Evolutionary conservation across 2,888 invertebrate genomes (phyloP), one percentile per base, ranked within the genome.

Genomic region (Trichogramma dendrolimi): DNA sequence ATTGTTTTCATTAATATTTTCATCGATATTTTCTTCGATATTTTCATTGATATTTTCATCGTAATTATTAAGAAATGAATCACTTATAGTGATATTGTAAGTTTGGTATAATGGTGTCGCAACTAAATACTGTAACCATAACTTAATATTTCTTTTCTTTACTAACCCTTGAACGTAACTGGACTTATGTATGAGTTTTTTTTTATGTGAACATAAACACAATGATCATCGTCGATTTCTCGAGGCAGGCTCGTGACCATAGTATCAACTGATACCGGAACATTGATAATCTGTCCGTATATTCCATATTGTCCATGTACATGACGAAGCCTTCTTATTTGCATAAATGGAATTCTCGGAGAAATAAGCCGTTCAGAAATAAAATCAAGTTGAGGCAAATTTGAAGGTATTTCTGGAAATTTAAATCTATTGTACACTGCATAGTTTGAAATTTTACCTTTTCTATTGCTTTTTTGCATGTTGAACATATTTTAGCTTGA

Each of bases 171-270:
- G 53, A n/a, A 73, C 43, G 62, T 71, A 72, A 49, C 66, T 69
- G 7, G 70, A 67, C 66, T 70, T 71, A 62, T 71, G 68, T 4
- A 62, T 63, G 27, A 27, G 5, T 51, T 60, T 59, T 54, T 46
- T 49, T 65, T 61, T 6, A 73, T 71, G 60, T 73, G 66, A 11
- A 73, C 72, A 55, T 68, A 67, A 48, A 72, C 66, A 49, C 60
- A 58, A 61, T 70, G 61, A 61, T 74, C 72, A 50, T 73, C 73
- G 57, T 73, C 69, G 14, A 73, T 6, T 40, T 67, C 27, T 57
- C 73, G 50, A 67, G 57, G 63, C 43, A 60, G 60, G 4, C 43
- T 43, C 14, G 40, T 55, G 41, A 63, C 60, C 56, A 60, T 56
- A 42, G 54, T 60, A 56, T 63, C 47, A 47, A 63, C 43, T 4